Conservation (phyloP, 2,113 vertebrate species). For the Hipposideros armiger region DNA sequence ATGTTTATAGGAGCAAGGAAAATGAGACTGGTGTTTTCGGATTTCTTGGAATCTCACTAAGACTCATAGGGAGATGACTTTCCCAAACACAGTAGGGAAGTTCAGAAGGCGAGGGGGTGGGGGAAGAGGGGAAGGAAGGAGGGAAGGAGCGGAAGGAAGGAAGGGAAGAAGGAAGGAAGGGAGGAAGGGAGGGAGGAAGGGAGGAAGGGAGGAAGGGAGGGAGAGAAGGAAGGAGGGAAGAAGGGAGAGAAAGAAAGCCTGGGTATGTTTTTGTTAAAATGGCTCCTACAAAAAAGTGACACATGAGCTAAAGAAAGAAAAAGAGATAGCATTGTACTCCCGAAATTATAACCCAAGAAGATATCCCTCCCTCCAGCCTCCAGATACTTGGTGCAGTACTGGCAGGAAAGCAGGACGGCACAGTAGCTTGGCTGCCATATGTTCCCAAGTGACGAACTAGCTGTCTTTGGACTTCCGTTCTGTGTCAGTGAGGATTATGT, state of each 20-base stretch:
- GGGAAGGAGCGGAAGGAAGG: no score
- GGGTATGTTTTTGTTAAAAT: not conserved
- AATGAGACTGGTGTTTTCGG: not conserved
- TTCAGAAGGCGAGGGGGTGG: not conserved
- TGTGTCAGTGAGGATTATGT: not conserved
- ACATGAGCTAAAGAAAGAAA: not conserved
- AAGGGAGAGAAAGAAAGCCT: not conserved
- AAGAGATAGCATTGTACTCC: not conserved
- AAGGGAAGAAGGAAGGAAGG: not conserved
- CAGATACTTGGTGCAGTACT: not conserved
- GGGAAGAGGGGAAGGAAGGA: fast-evolving
- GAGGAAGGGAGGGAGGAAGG: no score
- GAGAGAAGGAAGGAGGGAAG: fast-evolving
- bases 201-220: fast-evolving
- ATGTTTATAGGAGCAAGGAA: not conserved
- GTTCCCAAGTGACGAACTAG: not conserved
- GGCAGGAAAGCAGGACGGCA: not conserved
- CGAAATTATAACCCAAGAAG: not conserved
- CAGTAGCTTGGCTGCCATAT: fast-evolving
- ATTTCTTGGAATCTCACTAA: not conserved
- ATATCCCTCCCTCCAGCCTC: not conserved
- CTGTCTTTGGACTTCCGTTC: not conserved
- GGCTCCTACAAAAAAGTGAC: not conserved
- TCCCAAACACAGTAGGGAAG: not conserved
- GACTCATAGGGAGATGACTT: not conserved